phyloP scores from a whole-genome alignment of 2,888 invertebrate species.

The Luperina testacea region DNA sequence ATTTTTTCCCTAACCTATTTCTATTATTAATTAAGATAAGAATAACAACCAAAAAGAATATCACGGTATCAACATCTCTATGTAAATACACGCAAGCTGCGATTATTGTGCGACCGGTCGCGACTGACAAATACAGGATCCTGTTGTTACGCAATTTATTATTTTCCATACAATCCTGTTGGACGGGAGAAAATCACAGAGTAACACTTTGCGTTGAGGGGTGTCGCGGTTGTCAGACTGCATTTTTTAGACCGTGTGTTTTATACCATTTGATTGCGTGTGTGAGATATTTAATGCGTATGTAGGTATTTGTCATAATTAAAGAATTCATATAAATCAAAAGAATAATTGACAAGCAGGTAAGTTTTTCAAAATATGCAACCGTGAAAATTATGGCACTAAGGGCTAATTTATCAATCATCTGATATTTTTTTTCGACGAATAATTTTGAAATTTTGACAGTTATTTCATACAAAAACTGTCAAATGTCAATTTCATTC shows the following conservation, averaged over 20 bases:
- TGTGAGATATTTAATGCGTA: not conserved
- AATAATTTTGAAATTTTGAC: too few species aligned
- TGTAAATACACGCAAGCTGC: conserved; percentile 76
- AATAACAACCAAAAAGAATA: not conserved
- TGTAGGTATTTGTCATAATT: not conserved
- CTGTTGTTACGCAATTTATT: conserved; percentile 85
- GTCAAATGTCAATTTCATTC: too few species aligned
- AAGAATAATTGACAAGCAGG: not conserved
- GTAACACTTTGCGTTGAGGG: conserved; percentile 48
- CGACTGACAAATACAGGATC: conserved; percentile 85
- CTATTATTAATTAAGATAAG: not conserved
- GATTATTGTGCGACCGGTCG: conserved; percentile 82
- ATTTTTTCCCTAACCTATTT: not conserved
- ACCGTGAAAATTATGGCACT: too few species aligned
- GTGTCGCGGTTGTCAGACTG: not conserved
- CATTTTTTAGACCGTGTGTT: conserved; percentile 5
- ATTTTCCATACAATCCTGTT: conserved; percentile 72
- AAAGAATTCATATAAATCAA: not conserved
- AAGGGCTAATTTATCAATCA: too few species aligned
- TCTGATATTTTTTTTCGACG: too few species aligned
- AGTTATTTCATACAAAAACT: too few species aligned
- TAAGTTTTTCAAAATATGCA: not conserved
- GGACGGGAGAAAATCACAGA: conserved; percentile 68
- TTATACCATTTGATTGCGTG: not conserved
- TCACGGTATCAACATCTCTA: conserved; percentile 71